phyloP scores from a whole-genome alignment of 2,113 vertebrate genomes.

The Alethe castanea region DNA sequence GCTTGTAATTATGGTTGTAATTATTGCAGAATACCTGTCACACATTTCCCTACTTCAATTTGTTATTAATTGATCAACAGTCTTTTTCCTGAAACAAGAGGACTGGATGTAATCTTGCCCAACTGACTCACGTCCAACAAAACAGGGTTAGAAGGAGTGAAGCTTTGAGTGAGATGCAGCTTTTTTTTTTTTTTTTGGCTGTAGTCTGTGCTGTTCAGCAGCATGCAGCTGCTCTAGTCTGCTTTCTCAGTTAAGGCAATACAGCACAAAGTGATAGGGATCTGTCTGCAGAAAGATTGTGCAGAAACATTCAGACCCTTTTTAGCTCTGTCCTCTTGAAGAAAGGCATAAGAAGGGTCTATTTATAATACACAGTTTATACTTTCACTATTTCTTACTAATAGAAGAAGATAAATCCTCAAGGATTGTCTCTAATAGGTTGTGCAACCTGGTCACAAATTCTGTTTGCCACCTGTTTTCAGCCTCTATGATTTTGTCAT shows the following conservation, averaged over 20 bases:
- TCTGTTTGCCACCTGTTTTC: background rate
- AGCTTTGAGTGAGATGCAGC: background rate
- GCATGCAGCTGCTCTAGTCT: background rate
- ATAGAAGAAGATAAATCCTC: background rate
- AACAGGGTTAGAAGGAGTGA: background rate
- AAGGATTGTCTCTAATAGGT: background rate
- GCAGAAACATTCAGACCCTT: background rate
- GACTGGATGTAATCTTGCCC: background rate
- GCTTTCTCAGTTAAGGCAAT: background rate
- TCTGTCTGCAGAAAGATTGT: background rate
- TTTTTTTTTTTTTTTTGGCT: background rate
- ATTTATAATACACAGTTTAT: background rate
- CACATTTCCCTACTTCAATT: background rate
- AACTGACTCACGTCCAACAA: background rate
- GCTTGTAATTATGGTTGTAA: background rate
- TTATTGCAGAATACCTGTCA: background rate
- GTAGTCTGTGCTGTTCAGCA: background rate
- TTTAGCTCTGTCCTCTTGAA: slow-evolving; percentile 3
- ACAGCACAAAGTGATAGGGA: background rate
- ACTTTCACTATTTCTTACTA: background rate
- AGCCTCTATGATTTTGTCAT: background rate
- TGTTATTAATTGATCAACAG: background rate
- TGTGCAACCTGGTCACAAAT: background rate
- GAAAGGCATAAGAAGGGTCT: background rate
- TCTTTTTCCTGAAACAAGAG: background rate